Evolutionary conservation across 2,113 vertebrate genomes (phyloP).

Genomic region (Hippolais icterina): DNA sequence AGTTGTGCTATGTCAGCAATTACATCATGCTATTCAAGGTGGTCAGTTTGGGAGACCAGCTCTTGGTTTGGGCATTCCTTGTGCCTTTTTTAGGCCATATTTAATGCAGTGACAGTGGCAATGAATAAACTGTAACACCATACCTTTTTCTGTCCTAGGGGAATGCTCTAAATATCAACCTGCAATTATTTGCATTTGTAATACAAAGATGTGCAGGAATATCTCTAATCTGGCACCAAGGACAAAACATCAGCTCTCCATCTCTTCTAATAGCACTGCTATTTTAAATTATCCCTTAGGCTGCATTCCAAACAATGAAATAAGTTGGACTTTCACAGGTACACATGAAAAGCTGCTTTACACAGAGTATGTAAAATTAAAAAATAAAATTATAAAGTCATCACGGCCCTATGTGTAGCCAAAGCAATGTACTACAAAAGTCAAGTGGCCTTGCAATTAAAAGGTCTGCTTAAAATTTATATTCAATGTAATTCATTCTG

Average conservation of each 20-base stretch:
- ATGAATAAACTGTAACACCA: background rate
- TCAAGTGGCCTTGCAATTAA: background rate
- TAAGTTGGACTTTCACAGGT: background rate
- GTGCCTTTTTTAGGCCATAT: background rate
- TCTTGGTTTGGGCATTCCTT: background rate
- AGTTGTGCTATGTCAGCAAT: background rate
- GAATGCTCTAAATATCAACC: background rate
- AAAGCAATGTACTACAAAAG: background rate
- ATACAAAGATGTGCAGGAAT: background rate
- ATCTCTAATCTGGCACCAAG: background rate
- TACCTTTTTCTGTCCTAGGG: background rate
- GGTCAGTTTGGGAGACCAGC: background rate
- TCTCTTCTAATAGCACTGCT: background rate
- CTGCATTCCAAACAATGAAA: background rate
- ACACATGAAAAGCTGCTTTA: background rate
- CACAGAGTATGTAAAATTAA: background rate
- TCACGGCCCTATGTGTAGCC: background rate
- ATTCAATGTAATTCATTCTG: background rate
- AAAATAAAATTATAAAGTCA: background rate
- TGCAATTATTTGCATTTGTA: background rate
- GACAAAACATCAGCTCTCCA: background rate
- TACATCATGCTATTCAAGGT: background rate
- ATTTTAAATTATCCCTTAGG: background rate
- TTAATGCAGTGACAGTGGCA: background rate
- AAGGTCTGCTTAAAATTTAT: background rate